phyloP scores from a whole-genome alignment of 2,888 invertebrate genomes.

The Lasiommata megera region DNA sequence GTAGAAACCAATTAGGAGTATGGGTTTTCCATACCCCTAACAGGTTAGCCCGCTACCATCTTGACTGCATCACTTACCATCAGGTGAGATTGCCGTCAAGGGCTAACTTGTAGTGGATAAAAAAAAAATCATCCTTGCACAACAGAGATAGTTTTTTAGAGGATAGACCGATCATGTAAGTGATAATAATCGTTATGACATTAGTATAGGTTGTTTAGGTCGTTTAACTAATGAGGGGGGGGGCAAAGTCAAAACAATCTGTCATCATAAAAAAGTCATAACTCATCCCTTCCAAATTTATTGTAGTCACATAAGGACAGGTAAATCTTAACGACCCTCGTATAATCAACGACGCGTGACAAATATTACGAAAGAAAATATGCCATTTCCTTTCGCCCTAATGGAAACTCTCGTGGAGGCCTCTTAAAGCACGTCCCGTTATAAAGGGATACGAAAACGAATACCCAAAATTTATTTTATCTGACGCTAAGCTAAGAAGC shows the following conservation, averaged over 20 bases:
- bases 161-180: too few relatives aligned
- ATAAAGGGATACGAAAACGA: constrained; percentile 15
- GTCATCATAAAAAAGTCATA: background rate
- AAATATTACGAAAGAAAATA: constrained; percentile 14
- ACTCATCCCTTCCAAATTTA: background rate
- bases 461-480: constrained; percentile 12
- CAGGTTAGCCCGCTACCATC: too few relatives aligned
- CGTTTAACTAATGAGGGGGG: too few relatives aligned
- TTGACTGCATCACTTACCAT: too few relatives aligned
- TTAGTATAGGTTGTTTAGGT: too few relatives aligned
- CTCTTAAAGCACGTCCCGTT: constrained; percentile 14
- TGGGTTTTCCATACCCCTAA: too few relatives aligned
- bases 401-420: constrained; percentile 13
- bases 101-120: too few relatives aligned
- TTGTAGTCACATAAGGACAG: background rate
- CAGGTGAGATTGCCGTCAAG: too few relatives aligned
- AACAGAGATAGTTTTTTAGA: too few relatives aligned
- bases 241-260: background rate
- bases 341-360: constrained; percentile 9
- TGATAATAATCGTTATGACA: too few relatives aligned
- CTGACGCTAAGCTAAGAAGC: constrained; percentile 9
- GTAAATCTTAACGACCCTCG: constrained; percentile 7
- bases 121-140: too few relatives aligned
- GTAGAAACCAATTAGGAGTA: too few relatives aligned
- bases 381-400: constrained; percentile 11